Evolutionary conservation across 2,888 invertebrate species (phyloP).

Genomic region (Caenorhabditis becei): DNA sequence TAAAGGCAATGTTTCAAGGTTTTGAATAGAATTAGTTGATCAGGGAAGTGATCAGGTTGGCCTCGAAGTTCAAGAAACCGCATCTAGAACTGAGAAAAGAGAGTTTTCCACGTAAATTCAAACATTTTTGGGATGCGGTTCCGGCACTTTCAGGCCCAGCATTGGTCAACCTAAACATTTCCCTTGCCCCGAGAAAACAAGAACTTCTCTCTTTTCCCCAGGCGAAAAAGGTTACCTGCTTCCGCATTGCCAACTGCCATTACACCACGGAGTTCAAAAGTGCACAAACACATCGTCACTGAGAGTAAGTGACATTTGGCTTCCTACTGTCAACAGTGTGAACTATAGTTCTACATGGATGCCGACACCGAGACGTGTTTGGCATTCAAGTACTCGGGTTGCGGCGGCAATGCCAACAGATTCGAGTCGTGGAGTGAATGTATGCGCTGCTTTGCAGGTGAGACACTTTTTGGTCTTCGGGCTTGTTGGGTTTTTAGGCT

Average conservation of each 20-base stretch:
- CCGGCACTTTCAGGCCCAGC: no score
- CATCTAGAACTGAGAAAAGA: no score
- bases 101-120: no score
- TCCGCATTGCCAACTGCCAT: conserved; percentile 36
- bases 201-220: conserved; percentile 14
- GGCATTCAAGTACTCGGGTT: conserved; percentile 54
- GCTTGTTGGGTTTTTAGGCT: no score
- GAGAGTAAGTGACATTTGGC: conserved; percentile 18
- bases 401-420: conserved; percentile 47
- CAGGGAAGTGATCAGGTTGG: no score
- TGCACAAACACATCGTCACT: conserved; percentile 48
- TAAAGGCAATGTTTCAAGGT: no score
- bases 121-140: no score
- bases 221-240: conserved; percentile 23
- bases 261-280: conserved; percentile 54
- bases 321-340: not conserved
- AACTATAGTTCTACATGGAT: conserved; percentile 51
- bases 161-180: no score
- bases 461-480: conserved; percentile 6
- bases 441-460: conserved; percentile 33
- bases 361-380: conserved; percentile 41
- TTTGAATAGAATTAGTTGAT: no score
- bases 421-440: conserved; percentile 21
- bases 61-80: no score
- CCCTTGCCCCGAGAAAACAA: no score